These are phyloP conservation scores for Lathronympha strigana DNA, from an alignment of 2,888 invertebrate species.

Conservation along the genomic window DNA sequence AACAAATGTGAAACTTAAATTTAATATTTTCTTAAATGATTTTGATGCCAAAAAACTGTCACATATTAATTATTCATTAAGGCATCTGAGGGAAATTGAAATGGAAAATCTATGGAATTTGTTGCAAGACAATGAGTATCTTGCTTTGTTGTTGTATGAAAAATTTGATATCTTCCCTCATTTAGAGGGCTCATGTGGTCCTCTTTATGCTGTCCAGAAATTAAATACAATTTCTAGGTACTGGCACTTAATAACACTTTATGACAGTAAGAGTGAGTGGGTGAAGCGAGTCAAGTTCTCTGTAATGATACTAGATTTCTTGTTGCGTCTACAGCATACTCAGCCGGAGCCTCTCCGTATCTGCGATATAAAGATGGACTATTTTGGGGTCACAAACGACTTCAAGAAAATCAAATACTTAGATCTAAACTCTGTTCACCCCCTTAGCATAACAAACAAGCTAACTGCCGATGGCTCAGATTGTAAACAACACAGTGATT, in stretches of 20 bases:
- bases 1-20: constrained; percentile 76
- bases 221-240: constrained; percentile 82
- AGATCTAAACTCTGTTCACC: constrained; percentile 86
- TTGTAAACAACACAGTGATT: constrained; percentile 86
- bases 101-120: constrained; percentile 86
- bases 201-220: constrained; percentile 87
- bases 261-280: constrained; percentile 84
- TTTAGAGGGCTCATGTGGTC: constrained; percentile 87
- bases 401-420: constrained; percentile 84
- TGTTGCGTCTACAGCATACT: constrained; percentile 83
- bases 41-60: constrained; percentile 75
- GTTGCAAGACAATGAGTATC: constrained; percentile 87
- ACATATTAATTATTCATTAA: constrained; percentile 72
- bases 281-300: constrained; percentile 81
- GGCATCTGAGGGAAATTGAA: constrained; percentile 71
- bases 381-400: constrained; percentile 85
- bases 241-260: constrained; percentile 77
- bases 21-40: constrained; percentile 80
- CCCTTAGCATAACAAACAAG: constrained; percentile 78
- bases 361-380: constrained; percentile 87
- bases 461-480: constrained; percentile 71
- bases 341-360: constrained; percentile 86
- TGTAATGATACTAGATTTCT: constrained; percentile 85
- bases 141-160: constrained; percentile 84
- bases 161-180: constrained; percentile 86